Percentiles rank a stretch among this genome's conserved stretches.
phyloP scores from a whole-genome alignment of 2,113 vertebrate genomes.

The Stegastes partitus region DNA sequence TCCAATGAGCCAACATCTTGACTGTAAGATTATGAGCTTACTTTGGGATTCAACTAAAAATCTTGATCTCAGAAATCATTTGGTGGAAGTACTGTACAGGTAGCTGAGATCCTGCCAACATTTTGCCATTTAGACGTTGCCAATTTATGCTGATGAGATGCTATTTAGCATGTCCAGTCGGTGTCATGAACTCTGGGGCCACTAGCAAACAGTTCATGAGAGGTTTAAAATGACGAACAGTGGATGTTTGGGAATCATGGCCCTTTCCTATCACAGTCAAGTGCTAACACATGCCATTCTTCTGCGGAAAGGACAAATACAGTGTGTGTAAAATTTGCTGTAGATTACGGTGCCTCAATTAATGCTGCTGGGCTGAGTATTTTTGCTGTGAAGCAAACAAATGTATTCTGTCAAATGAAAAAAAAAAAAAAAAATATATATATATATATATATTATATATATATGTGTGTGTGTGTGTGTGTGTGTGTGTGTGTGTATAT shows the following conservation, averaged over 20 bases:
- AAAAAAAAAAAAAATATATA: too few relatives aligned
- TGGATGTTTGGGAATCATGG: constrained; percentile 35
- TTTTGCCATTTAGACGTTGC: constrained; percentile 52
- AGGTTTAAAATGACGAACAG: constrained; percentile 32
- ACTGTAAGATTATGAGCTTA: not conserved
- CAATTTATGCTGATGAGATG: constrained; percentile 57
- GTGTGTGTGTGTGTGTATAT: too few relatives aligned
- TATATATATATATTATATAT: too few relatives aligned
- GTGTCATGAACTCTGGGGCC: constrained; percentile 22
- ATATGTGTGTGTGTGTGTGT: too few relatives aligned
- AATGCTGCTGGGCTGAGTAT: not conserved
- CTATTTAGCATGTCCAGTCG: constrained; percentile 42
- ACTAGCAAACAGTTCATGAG: constrained; percentile 48
- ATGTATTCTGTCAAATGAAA: too few relatives aligned
- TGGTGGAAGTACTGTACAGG: constrained; percentile 28
- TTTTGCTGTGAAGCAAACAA: not conserved
- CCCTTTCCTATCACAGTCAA: constrained; percentile 31
- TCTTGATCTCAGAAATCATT: constrained; percentile 39
- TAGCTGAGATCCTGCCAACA: constrained; percentile 53
- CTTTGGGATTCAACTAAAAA: constrained; percentile 14
- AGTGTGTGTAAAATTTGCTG: not conserved
- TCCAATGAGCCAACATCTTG: not conserved
- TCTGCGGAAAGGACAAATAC: constrained; percentile 10
- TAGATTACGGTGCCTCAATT: not conserved
- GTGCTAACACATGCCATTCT: not conserved